Base-by-base conservation (phyloP, 2,888 invertebrate species). In the Agrotis exclamationis region DNA sequence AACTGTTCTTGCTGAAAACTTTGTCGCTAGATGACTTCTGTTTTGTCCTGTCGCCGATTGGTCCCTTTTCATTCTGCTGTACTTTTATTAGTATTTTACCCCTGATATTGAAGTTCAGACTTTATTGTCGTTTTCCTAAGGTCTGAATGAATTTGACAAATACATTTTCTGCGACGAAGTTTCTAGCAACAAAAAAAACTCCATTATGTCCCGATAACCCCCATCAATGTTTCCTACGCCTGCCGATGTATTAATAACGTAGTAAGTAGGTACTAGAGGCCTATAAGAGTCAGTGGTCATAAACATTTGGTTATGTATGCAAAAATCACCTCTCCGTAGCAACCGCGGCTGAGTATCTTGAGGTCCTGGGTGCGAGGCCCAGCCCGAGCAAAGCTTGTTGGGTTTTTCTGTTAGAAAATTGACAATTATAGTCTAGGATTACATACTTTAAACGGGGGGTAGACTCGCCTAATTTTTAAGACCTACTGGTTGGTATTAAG, bases 341-440 rank as follows among this genome's bases (percentile, higher is more conserved):
- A 53, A 83, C 66, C 14, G 80, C n/a, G 64, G 79, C 64, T 53
- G 79, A 65, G 74, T 79, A 73, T 79, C 79, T 79, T 68, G 79
- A 72, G n/a, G 83, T 80, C 74, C 60, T 80, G 63, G 68, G 60
- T 66, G 77, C 11, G 69, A 81, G 57, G 54, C 80, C 80, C 82
- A 81, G 69, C 64, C 44, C 77, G 70, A 68, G 73, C 82, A 79
- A 70, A 76, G 69, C 68, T 76, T 71, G 84, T 76, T 80, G 70
- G 18, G 62, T 76, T 65, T 80, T 80, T 80, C 80, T 83, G 84
- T 83, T 76, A 80, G 84, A 81, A 80, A 80, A 83, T 80, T 58
- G 48, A 56, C 64, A 79, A 51, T 82, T 82, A 82, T 65, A 68
- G 51, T 82, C 64, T 57, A 24, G 57, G 22, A 60, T 48, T 62